A percentile compares a stretch with the other conserved stretches of the same genome.
Conservation (phyloP, 2,113 vertebrate species). For the Pseudopipra pipra region DNA sequence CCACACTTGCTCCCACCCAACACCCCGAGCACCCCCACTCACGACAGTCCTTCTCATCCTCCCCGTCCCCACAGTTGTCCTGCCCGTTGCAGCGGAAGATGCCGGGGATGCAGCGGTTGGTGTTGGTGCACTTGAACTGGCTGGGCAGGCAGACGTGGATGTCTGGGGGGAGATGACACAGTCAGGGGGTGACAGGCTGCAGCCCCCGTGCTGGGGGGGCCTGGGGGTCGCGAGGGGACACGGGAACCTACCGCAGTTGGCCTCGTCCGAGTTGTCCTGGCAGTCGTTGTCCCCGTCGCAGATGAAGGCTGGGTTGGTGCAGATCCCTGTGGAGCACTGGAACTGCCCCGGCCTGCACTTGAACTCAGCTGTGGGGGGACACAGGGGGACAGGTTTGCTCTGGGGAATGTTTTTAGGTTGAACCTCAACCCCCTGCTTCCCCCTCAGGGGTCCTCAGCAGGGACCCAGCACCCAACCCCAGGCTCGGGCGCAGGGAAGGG, state of each 20-base stretch:
- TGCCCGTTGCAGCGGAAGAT: slow-evolving; percentile 98
- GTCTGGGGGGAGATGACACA: slow-evolving; percentile 68
- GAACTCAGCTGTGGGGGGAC: slow-evolving; percentile 82
- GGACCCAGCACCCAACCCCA: not conserved
- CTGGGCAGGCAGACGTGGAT: slow-evolving; percentile 97
- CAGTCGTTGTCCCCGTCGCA: slow-evolving; percentile 98
- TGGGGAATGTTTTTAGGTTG: not conserved
- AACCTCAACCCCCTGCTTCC: accelerated
- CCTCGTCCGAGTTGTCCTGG: slow-evolving; percentile 94
- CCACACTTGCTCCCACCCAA: accelerated
- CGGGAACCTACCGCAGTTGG: slow-evolving; percentile 86
- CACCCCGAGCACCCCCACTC: slow-evolving; percentile 66
- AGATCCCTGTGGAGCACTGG: slow-evolving; percentile 95
- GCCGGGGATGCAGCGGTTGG: slow-evolving; percentile 94
- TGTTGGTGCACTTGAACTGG: slow-evolving; percentile 96
- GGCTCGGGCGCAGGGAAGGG: accelerated
- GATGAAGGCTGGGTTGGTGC: slow-evolving; percentile 98
- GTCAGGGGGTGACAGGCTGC: not conserved
- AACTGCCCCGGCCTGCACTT: slow-evolving; percentile 96
- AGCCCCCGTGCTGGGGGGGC: accelerated
- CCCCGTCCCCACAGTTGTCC: slow-evolving; percentile 94
- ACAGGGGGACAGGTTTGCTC: not conserved
- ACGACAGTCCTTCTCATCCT: slow-evolving; percentile 97
- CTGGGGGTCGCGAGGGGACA: accelerated
- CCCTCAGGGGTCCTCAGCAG: not conserved